Conservation (phyloP, 2,797 vertebrate genomes). For the Poeciliopsis gracilis region DNA sequence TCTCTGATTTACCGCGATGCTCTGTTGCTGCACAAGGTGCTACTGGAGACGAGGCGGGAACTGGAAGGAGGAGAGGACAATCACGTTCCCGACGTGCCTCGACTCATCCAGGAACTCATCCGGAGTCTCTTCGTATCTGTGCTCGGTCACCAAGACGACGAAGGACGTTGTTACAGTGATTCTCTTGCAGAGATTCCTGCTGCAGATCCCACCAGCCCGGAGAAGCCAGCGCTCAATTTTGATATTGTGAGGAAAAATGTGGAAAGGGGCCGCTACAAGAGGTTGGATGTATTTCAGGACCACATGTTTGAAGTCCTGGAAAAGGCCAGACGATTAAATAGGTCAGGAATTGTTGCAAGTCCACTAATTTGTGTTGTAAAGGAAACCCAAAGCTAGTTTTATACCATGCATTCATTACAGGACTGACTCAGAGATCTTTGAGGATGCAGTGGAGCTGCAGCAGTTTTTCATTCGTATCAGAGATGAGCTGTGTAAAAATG, state of each 20-base stretch:
- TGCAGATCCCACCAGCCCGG: slow-evolving; percentile 87
- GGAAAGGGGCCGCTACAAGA: slow-evolving; percentile 91
- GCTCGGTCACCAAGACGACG: slow-evolving; percentile 97
- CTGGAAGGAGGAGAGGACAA: slow-evolving; percentile 94
- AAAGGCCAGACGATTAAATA: slow-evolving; percentile 92
- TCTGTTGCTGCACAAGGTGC: slow-evolving; percentile 92
- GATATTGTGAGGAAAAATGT: slow-evolving; percentile 94
- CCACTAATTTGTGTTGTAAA: background rate
- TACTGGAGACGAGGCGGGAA: slow-evolving; percentile 92
- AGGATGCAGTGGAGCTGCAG: slow-evolving; percentile 97
- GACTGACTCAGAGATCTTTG: slow-evolving; percentile 98
- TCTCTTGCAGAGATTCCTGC: slow-evolving; percentile 96
- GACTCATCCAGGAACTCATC: slow-evolving; percentile 96
- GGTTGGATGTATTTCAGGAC: slow-evolving; percentile 97
- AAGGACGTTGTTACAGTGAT: slow-evolving; percentile 97
- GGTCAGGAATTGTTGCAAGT: slow-evolving; percentile 77
- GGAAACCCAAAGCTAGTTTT: slow-evolving; percentile 1
- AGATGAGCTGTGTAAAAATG: slow-evolving; percentile 98
- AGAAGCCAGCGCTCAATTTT: slow-evolving; percentile 90
- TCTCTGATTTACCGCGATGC: slow-evolving; percentile 98
- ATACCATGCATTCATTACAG: slow-evolving; percentile 54
- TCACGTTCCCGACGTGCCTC: slow-evolving; percentile 92
- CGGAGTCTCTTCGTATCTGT: slow-evolving; percentile 98
- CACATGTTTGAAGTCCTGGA: slow-evolving; percentile 99
- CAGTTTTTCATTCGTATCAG: slow-evolving; percentile 98